Percentiles rank a stretch among this genome's conserved stretches.
Conservation (phyloP, 2,888 invertebrate species). For the Ernsta delagoae region DNA sequence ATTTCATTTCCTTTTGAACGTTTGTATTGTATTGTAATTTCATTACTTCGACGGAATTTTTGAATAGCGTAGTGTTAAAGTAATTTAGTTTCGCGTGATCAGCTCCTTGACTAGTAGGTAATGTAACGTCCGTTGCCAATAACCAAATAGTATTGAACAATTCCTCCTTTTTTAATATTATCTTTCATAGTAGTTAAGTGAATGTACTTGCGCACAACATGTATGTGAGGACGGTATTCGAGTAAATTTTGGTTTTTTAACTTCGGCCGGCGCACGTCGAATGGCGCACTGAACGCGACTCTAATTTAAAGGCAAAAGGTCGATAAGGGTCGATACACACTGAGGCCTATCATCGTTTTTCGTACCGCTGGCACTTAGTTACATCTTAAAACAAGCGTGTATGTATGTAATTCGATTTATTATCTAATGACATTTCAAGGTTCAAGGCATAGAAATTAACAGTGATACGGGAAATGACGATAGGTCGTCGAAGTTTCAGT, state of each 20-base stretch:
- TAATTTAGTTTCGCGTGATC: conserved; percentile 60
- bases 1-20: conserved; percentile 4
- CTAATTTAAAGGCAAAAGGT: neutral
- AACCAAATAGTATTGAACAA: conserved; percentile 77
- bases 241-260: conserved; percentile 50
- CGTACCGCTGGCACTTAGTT: too few species aligned
- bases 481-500: too few species aligned
- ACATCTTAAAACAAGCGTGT: too few species aligned
- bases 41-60: conserved; percentile 40
- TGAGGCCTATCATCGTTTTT: too few species aligned
- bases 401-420: too few species aligned
- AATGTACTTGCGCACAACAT: conserved; percentile 75
- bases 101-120: conserved; percentile 58
- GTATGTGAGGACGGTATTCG: conserved; percentile 55
- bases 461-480: too few species aligned
- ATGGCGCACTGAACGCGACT: conserved; percentile 1
- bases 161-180: conserved; percentile 73
- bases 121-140: conserved; percentile 73
- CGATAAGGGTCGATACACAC: too few species aligned
- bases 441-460: too few species aligned
- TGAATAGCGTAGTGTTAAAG: conserved; percentile 51
- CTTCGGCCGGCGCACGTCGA: conserved; percentile 38
- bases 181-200: conserved; percentile 74
- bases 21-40: conserved; percentile 5
- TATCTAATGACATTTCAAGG: too few species aligned